Evolutionary conservation across 2,113 vertebrate species (phyloP), one percentile per base, ranked within the genome.

Genomic region (Macrotis lagotis): DNA sequence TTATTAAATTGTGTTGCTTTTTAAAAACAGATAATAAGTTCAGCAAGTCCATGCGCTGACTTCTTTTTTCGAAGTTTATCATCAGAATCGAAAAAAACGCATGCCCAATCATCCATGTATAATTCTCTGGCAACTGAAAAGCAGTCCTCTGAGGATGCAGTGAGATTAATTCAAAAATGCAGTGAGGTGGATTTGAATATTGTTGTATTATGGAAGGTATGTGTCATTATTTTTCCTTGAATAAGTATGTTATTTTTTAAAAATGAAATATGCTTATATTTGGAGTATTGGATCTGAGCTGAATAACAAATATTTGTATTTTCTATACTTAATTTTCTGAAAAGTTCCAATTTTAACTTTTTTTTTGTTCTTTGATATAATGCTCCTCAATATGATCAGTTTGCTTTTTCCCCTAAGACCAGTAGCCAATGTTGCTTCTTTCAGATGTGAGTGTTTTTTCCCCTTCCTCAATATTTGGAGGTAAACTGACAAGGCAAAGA

Each of bases 161-260:
- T 98, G 51, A 98, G 96, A 91, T 96, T 99, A 53, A 98, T 99
- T 97, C 98, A 99, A 96, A 99, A 98, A 83, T 99, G 99, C 97
- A 99, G 97, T 55, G 99, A 99, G 97, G 98, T 99, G 28, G 99
- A 99, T 96, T 98, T 99, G 94, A 99, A 99, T 97, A 97, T 99
- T 89, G 99, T 99, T 24, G 95, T 99, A 50, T 98, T 99, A 10
- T 99, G 99, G 99, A 99, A 99, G 99, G 99, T 99, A 98, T 12
- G 98, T 98, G 3, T 94, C 53, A 2, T 24, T 92, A 24, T 48
- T 88, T 91, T 93, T 74, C 50, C 50, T 95, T 91, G 25, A 90
- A 66, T 48, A 89, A 92, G 47, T 47, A 26, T 95, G 2, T 26
- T 22, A 47, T 95, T 31, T 37, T 92, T 9, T n/a, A n/a, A n/a